These are phyloP conservation scores for Sesamia nonagrioides DNA, from an alignment of 1,140 invertebrate species.

Conservation along the genomic window DNA sequence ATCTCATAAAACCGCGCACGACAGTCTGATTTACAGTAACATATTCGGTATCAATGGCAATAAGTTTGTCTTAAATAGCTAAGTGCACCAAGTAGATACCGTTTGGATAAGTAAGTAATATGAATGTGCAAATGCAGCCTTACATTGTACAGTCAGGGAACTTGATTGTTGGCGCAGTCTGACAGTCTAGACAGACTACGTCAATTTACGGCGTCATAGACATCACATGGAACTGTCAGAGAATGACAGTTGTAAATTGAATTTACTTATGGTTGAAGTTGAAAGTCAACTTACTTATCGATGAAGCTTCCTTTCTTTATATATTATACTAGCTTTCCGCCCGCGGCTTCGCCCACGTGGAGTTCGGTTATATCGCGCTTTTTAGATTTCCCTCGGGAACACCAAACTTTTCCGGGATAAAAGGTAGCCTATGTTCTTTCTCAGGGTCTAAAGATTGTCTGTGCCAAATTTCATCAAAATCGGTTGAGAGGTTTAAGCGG, in stretches of 20 bases:
- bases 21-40: constrained; percentile 71
- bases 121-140: neutral
- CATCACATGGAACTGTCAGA: neutral
- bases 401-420: too few species aligned
- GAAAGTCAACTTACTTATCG: too few species aligned
- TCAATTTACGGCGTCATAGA: neutral
- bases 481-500: too few species aligned
- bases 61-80: constrained; percentile 60
- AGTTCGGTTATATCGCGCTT: too few species aligned
- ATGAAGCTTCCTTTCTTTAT: too few species aligned
- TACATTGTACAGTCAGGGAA: neutral
- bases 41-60: constrained; percentile 67
- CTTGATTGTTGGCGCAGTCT: neutral
- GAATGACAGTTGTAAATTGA: neutral
- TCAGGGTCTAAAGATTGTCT: too few species aligned
- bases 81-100: constrained; percentile 29
- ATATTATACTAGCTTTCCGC: too few species aligned
- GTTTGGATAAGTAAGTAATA: constrained; percentile 9
- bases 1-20: constrained; percentile 74
- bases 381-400: too few species aligned
- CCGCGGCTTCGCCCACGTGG: too few species aligned
- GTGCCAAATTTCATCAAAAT: too few species aligned
- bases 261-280: neutral
- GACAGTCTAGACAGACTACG: neutral
- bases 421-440: too few species aligned